Conservation (phyloP, 2,888 invertebrate species). For the Spodoptera picta region DNA sequence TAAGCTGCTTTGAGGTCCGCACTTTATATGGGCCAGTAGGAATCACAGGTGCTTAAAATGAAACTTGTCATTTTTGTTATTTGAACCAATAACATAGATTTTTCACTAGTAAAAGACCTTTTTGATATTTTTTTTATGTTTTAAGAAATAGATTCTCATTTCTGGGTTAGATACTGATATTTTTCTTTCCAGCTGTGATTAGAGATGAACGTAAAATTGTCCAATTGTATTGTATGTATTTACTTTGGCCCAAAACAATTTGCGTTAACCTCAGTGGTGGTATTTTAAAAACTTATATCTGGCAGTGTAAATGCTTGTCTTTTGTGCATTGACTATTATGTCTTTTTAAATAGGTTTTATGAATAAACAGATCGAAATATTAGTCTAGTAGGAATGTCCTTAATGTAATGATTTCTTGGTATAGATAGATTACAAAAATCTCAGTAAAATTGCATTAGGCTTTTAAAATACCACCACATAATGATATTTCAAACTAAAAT, state of each 20-base stretch:
- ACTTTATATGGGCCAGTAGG: background rate
- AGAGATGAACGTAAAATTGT: too few relatives aligned
- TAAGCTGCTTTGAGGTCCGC: slow-evolving; percentile 58
- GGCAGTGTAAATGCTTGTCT: slow-evolving; percentile 36
- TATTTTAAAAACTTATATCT: slow-evolving; percentile 35
- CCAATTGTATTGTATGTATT: background rate
- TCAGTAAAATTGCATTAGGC: slow-evolving; percentile 1
- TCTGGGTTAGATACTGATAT: too few relatives aligned
- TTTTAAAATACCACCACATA: slow-evolving; percentile 33
- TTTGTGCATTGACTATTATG: slow-evolving; percentile 33
- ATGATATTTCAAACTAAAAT: slow-evolving; percentile 31
- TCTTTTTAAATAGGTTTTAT: background rate
- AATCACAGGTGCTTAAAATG: background rate
- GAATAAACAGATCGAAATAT: background rate
- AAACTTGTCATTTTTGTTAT: background rate
- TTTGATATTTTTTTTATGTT: too few relatives aligned
- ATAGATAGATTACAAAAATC: too few relatives aligned
- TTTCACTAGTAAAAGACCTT: too few relatives aligned
- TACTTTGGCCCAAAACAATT: slow-evolving; percentile 6
- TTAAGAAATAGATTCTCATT: too few relatives aligned
- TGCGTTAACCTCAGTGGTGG: slow-evolving; percentile 14
- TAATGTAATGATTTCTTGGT: too few relatives aligned
- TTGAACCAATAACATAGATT: too few relatives aligned
- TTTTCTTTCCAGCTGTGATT: too few relatives aligned
- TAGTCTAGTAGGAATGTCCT: slow-evolving; percentile 22